Conservation (phyloP, 2,113 vertebrate species). For the Lanius collurio region DNA sequence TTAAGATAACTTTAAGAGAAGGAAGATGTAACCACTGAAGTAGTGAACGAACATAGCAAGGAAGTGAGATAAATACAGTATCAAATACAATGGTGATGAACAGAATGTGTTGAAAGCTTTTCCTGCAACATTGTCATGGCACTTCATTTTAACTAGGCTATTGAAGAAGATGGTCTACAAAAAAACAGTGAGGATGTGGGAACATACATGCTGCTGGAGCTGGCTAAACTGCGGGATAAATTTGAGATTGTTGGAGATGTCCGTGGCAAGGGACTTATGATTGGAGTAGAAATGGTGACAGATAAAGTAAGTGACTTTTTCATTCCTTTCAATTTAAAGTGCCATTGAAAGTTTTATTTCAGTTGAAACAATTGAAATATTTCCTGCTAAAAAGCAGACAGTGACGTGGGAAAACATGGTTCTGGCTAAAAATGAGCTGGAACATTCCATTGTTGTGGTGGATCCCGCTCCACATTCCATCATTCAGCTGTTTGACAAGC, state of each 20-base stretch:
- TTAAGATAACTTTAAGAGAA: background rate
- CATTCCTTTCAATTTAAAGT: background rate
- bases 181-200: constrained; percentile 83
- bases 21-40: background rate
- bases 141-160: constrained; percentile 73
- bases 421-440: background rate
- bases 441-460: background rate
- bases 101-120: background rate
- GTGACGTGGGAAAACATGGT: background rate
- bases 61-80: background rate
- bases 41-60: background rate
- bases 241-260: constrained; percentile 92
- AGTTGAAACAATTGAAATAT: background rate
- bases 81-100: background rate
- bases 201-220: constrained; percentile 81
- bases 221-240: constrained; percentile 87
- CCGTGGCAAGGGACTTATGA: constrained; percentile 91
- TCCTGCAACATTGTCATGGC: background rate
- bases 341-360: background rate
- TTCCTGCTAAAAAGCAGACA: background rate
- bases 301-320: constrained; percentile 82
- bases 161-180: constrained; percentile 83
- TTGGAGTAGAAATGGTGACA: constrained; percentile 93
- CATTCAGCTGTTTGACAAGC: background rate
- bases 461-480: background rate